These are phyloP conservation scores for Scaptomyza montana DNA, from an alignment of 1,140 invertebrate genomes.

Conservation along the genomic window DNA sequence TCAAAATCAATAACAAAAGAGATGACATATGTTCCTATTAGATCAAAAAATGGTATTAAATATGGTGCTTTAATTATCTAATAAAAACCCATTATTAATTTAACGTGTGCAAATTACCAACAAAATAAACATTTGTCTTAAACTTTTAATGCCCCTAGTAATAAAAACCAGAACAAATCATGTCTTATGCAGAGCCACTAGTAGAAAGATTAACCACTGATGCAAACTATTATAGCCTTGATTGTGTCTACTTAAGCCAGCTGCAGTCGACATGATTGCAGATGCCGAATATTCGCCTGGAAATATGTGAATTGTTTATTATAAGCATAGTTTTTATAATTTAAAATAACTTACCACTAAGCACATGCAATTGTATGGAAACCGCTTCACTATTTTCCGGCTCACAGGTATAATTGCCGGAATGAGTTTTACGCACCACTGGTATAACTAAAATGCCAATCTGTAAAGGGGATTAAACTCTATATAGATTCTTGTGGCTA, in stretches of 20 bases:
- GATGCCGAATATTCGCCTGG: conserved; percentile 82
- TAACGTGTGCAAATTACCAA: conserved; percentile 45
- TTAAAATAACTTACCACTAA: conserved; percentile 62
- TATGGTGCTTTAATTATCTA: conserved; percentile 34
- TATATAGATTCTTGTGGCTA: not conserved
- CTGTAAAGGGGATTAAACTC: conserved; percentile 21
- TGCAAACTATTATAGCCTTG: conserved; percentile 61
- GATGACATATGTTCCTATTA: conserved; percentile 20
- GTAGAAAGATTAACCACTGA: conserved; percentile 66
- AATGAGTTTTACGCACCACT: conserved; percentile 83
- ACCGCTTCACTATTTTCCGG: conserved; percentile 74
- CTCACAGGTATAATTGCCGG: conserved; percentile 75
- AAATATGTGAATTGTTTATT: not conserved
- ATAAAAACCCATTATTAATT: conserved; percentile 4
- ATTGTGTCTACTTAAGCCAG: conserved; percentile 33
- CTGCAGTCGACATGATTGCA: conserved; percentile 71
- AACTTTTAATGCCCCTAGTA: conserved; percentile 29
- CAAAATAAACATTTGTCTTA: conserved; percentile 61
- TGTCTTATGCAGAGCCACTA: conserved; percentile 70
- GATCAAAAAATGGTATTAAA: conserved; percentile 54
- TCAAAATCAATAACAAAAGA: conserved; percentile 31
- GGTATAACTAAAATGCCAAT: conserved; percentile 87
- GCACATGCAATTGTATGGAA: conserved; percentile 73
- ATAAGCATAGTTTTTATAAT: not conserved
- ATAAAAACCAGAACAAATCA: conserved; percentile 22